These are phyloP conservation scores for Trematocara nigrifrons DNA, from an alignment of 2,113 vertebrate genomes.

Conservation along the genomic window DNA sequence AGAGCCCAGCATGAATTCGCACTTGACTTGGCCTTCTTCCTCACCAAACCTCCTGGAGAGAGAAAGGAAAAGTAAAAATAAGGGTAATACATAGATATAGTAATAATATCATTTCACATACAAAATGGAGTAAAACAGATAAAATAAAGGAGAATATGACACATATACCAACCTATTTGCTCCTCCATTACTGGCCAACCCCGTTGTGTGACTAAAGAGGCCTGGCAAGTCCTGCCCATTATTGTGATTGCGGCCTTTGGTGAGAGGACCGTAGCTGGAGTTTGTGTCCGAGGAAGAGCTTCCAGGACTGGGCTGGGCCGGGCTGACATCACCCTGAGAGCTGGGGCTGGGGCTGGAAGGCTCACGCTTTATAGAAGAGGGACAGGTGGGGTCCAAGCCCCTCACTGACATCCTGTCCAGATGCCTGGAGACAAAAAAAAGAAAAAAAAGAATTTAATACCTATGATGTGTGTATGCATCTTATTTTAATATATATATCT, in stretches of 20 bases:
- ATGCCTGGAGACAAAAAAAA: slow-evolving; percentile 70
- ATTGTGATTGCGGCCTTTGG: slow-evolving; percentile 82
- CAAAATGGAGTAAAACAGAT: not conserved
- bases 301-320: slow-evolving; percentile 91
- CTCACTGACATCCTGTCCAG: slow-evolving; percentile 96
- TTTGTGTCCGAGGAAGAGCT: slow-evolving; percentile 94
- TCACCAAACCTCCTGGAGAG: slow-evolving; percentile 51
- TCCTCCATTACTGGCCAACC: slow-evolving; percentile 19
- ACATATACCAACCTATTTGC: slow-evolving; percentile 46
- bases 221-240: slow-evolving; percentile 85
- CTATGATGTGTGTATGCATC: not conserved
- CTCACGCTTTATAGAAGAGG: slow-evolving; percentile 94
- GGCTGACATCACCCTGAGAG: slow-evolving; percentile 88
- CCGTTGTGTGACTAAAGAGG: slow-evolving; percentile 68
- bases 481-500: not conserved
- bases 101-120: not conserved
- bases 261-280: slow-evolving; percentile 88
- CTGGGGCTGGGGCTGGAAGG: slow-evolving; percentile 93
- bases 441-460: not conserved
- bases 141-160: not conserved
- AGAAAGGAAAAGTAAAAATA: not conserved
- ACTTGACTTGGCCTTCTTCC: slow-evolving; percentile 66
- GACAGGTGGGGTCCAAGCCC: slow-evolving; percentile 91
- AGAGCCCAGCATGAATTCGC: slow-evolving; percentile 80
- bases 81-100: not conserved